Base-by-base conservation (phyloP, 2,888 invertebrate genomes). In the Limenitis camilla region DNA sequence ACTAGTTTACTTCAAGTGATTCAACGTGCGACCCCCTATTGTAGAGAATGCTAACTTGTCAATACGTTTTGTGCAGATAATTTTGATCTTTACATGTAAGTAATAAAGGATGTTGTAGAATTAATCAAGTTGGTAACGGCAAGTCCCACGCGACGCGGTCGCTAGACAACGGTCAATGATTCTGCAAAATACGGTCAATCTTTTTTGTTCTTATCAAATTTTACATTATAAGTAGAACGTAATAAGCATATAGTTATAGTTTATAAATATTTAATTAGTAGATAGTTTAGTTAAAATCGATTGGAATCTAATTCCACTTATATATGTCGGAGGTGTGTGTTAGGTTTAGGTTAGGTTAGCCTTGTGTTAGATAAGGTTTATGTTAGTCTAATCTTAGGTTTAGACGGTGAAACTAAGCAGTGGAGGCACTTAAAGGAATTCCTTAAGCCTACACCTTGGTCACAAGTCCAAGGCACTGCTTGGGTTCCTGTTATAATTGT, bases 11-110 rank as follows among this genome's bases (percentile, higher is more conserved):
- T 74, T 71, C 67, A 69, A 64, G 63, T 71, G 72, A 75, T 70
- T 72, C 74, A 73, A 73, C 66, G 78, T 81, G 82, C 64, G 82
- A 81, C 71, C 67, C 63, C 67, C 73, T 63, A 83, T 83, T 84
- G 83, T 82, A 62, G 68, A 63, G 49, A 54, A 52, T 42, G 61
- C 73, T 62, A 69, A 54, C 35, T 48, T 52, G 53, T 46, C 32
- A 38, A 5, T 38, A n/a, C 50, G 59, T 19, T 47, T 54, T n/a
- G 47, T 19, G 11, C 41, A 56, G 40, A 43, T 30, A 19, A 49
- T 44, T 49, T 51, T 68, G 48, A 46, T 55, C 67, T 62, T 61
- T 72, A 67, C 55, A n/a, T 5, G 35, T 27, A 57, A 38, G 55
- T 19, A 19, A 61, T 69, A 69, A 61, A 61, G 62, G 48, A 55